Evolutionary conservation across 1,140 invertebrate species (phyloP), one percentile per base, ranked within the genome.

Genomic region (Aphelenchoides besseyi): DNA sequence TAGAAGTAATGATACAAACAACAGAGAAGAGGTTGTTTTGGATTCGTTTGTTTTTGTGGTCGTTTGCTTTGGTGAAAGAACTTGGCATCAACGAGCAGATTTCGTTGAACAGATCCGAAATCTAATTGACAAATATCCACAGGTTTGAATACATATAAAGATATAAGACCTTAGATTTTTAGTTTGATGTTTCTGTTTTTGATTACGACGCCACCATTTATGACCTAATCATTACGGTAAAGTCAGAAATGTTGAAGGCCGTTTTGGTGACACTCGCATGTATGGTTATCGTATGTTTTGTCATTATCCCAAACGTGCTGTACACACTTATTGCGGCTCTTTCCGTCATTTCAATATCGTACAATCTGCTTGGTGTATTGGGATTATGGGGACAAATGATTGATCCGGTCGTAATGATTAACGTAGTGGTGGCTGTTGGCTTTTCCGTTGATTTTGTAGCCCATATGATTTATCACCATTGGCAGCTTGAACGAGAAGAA

Each of bases 341-440:
- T 3, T 72, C 75, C 2, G 77, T 77, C 8, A n/a, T 79, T 8
- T 77, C 75, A 18, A 77, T 79, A 8, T 72, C 77, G 12, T 77
- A 36, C 41, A 75, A 72, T 2, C 53, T 77, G n/a, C 32, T 77
- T 16, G 75, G 75, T 3, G 53, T 52, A 30, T 77, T 77, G 16
- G 75, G 75, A 1, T 79, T 64, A 73, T 80, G 73, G 67, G 73
- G 72, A 16, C 63, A 62, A 12, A 68, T 79, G 8, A 23, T 77
- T 5, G 75, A 77, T 28, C 75, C 75, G 70, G 92, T 97, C 0
- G 94, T 92, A 80, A 86, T 97, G 26, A 94, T 95, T 84, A 93
- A 93, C 2, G 94, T 97, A 77, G 94, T 97, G 37, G 96, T 97
- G 94, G 95, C 93, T 81, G 95, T 97, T 32, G 94, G 94, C 48